These are phyloP conservation scores for Penelope pileata DNA, from an alignment of 2,113 vertebrate genomes.

Conservation along the genomic window DNA sequence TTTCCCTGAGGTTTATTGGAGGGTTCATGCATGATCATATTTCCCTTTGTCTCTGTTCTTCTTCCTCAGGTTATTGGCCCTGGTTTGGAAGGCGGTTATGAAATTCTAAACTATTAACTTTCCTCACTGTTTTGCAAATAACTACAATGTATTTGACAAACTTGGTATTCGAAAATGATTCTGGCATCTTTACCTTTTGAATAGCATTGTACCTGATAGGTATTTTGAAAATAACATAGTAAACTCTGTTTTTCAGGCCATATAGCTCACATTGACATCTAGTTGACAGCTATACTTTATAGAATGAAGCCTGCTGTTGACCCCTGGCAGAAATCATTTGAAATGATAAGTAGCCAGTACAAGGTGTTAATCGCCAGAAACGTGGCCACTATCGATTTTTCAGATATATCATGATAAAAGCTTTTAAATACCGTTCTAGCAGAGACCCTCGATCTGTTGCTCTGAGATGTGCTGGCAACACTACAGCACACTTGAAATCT, in stretches of 20 bases:
- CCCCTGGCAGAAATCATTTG: neutral
- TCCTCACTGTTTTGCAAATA: neutral
- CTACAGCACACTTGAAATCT: no score
- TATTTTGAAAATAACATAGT: neutral
- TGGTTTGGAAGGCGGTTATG: neutral
- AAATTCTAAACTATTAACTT: neutral
- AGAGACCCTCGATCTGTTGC: no score
- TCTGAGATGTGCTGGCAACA: no score
- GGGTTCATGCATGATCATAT: rapidly evolving
- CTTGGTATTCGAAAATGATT: neutral
- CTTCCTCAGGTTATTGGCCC: neutral
- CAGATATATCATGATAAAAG: neutral
- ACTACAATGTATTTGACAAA: neutral
- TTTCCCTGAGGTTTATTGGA: neutral
- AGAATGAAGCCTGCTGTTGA: neutral
- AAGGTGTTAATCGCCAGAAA: neutral
- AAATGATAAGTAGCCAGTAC: neutral
- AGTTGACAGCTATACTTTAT: neutral
- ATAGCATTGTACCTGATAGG: neutral
- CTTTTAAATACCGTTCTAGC: neutral
- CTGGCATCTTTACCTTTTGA: neutral
- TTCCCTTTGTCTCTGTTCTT: neutral
- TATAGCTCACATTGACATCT: neutral
- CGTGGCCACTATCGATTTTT: neutral
- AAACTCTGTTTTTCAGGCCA: neutral